Conservation (phyloP, 2,888 invertebrate genomes). For the Caenorhabditis japonica region DNA sequence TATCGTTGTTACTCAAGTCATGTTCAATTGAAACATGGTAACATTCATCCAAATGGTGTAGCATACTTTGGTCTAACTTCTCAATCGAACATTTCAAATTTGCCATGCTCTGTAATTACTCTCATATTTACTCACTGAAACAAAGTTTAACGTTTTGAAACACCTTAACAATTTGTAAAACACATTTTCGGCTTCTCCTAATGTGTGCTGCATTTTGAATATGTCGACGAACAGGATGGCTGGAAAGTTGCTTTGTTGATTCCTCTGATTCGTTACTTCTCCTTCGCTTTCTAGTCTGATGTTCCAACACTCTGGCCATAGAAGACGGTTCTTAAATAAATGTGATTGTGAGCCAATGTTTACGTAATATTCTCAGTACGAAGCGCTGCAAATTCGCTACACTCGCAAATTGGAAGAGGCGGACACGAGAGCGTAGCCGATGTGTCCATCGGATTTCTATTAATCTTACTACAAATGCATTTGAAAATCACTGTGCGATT, state of each 20-base stretch:
- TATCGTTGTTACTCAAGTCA: conserved; percentile 59
- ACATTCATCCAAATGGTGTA: conserved; percentile 64
- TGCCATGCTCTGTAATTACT: conserved; percentile 33
- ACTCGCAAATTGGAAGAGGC: too few species aligned
- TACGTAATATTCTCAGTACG: too few species aligned
- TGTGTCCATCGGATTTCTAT: too few species aligned
- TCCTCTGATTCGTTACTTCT: too few species aligned
- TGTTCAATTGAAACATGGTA: conserved; percentile 67
- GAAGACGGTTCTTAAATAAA: too few species aligned
- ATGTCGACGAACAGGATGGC: conserved; percentile 24
- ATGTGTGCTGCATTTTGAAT: conserved; percentile 68
- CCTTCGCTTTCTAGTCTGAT: too few species aligned
- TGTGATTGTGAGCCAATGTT: too few species aligned
- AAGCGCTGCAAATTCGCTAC: too few species aligned
- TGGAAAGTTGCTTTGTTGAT: neutral
- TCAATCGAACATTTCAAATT: conserved; percentile 51
- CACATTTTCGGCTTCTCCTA: conserved; percentile 69
- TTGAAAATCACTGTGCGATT: too few species aligned
- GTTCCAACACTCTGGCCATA: too few species aligned
- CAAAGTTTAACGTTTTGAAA: neutral
- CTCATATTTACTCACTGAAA: neutral
- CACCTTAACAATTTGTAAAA: conserved; percentile 65
- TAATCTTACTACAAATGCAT: too few species aligned
- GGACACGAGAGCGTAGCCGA: too few species aligned
- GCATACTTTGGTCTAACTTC: conserved; percentile 52